Evolutionary conservation across 1,140 invertebrate species (phyloP).

Genomic region (Asobara japonica): DNA sequence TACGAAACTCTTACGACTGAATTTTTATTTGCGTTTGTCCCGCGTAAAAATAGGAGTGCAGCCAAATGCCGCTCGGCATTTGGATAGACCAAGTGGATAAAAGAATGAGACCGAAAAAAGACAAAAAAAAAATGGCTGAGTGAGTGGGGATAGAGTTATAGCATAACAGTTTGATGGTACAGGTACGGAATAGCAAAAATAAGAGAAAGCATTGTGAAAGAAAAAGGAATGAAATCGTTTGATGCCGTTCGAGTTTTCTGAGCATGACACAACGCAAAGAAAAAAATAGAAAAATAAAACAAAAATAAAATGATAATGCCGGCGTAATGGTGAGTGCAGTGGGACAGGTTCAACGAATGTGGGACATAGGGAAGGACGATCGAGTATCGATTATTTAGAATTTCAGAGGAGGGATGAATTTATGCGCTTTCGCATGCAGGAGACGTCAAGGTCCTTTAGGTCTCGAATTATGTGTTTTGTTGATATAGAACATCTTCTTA

Average conservation of each 20-base stretch:
- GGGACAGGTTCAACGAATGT: conserved; percentile 32
- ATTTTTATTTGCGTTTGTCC: conserved; percentile 33
- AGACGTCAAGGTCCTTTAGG: not conserved
- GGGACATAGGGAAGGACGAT: conserved; percentile 28
- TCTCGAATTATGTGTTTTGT: conserved; percentile 5
- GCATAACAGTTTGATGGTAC: not conserved
- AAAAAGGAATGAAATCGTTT: not conserved
- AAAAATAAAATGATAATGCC: conserved; percentile 23
- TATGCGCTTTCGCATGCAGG: not conserved
- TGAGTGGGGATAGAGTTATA: not conserved
- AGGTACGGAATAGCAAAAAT: not conserved
- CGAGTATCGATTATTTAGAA: conserved; percentile 34
- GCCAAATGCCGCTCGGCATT: not conserved
- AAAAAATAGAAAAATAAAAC: conserved; percentile 12
- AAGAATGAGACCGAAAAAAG: not conserved
- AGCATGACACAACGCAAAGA: not conserved
- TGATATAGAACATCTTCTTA: not conserved
- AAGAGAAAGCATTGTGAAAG: not conserved
- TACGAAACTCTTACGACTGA: conserved; percentile 39
- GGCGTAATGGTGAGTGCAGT: conserved; percentile 24
- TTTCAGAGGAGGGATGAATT: not conserved
- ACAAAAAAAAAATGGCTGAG: not conserved
- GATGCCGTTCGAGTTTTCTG: not conserved
- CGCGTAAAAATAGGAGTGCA: conserved; percentile 5
- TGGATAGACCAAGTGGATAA: not conserved